Base-by-base conservation (phyloP, 1,140 invertebrate genomes). In the Protaetia brevitarsis region DNA sequence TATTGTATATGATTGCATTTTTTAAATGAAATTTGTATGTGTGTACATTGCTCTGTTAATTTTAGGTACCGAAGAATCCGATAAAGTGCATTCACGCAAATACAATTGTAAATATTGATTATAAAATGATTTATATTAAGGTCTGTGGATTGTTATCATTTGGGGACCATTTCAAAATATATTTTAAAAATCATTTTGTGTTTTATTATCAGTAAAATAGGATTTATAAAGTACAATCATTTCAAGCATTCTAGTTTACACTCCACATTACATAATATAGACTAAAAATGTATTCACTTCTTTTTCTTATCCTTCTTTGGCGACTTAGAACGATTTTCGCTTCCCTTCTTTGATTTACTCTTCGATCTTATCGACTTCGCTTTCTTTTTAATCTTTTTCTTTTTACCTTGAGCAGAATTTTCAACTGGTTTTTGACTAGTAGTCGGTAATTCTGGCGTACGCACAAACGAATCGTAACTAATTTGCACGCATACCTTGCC, bases 381-480 rank as follows among this genome's bases (percentile, higher is more conserved):
- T 36, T 70, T 70, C 65, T 74, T 75, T 6, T 72, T 71, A 3
- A 59, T 6, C n/a, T 34, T 34, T 7, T 69, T 67, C 51, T 69
- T 67, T 13, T 37, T 67, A 16, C 63, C 64, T 45, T 64, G 63
- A 1, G 69, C 64, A 10, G 69, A 68, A 57, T 34, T 59, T 56
- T 66, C 62, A 16, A 36, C 10, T 0, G 4, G 26, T 59, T 73
- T 76, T 69, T 36, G 67, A 10, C 63, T 30, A 68, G 65, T 31
- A 72, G 74, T 26, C 70, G 66, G 29, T 70, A 68, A 63, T 34
- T 79, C 64, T 69, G 79, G 77, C 2, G 78, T 70, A 56, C 81
- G 74, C n/a, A 75, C 75, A 63, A 78, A 82, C 0, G 78, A 72
- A 72, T 84, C 83, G 66, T 85, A 85, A 59, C 79, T 79, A 34